phyloP scores from a whole-genome alignment of 1,140 invertebrate genomes.

The Drosophila erecta region DNA sequence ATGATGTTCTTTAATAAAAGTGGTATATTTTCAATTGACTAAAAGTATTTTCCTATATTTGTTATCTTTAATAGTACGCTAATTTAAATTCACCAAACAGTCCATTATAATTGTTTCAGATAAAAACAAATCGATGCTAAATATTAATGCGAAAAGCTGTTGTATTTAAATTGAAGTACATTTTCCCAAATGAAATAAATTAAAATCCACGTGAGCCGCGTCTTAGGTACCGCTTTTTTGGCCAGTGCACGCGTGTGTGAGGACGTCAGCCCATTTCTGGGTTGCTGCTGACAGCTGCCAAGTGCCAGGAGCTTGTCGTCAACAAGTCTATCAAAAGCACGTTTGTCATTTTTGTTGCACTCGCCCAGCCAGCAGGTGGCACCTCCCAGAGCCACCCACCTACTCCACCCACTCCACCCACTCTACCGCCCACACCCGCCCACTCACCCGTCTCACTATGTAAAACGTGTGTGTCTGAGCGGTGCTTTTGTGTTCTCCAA shows the following conservation, averaged over 20 bases:
- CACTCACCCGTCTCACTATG: slow-evolving; percentile 14
- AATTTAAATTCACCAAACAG: no score
- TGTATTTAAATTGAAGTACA: not conserved
- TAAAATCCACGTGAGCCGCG: not conserved
- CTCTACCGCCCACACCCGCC: slow-evolving; percentile 1
- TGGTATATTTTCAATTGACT: no score
- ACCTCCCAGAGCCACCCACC: slow-evolving; percentile 3
- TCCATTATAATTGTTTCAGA: no score
- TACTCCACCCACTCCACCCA: not conserved
- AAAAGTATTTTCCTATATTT: no score
- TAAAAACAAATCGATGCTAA: no score
- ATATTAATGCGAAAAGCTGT: no score
- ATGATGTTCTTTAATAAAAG: no score
- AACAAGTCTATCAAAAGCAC: slow-evolving; percentile 83
- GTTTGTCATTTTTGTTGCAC: slow-evolving; percentile 81
- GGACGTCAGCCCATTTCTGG: slow-evolving; percentile 26
- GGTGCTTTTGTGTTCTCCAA: slow-evolving; percentile 53
- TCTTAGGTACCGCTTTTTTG: not conserved
- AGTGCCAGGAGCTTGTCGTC: slow-evolving; percentile 80
- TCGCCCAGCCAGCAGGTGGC: slow-evolving; percentile 16
- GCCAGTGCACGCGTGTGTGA: slow-evolving; percentile 6
- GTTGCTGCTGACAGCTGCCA: slow-evolving; percentile 75
- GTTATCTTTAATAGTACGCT: no score
- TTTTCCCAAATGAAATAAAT: no score
- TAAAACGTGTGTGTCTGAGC: slow-evolving; percentile 28